Base-by-base conservation (phyloP, 2,797 vertebrate species). In the Oophaga sylvatica region DNA sequence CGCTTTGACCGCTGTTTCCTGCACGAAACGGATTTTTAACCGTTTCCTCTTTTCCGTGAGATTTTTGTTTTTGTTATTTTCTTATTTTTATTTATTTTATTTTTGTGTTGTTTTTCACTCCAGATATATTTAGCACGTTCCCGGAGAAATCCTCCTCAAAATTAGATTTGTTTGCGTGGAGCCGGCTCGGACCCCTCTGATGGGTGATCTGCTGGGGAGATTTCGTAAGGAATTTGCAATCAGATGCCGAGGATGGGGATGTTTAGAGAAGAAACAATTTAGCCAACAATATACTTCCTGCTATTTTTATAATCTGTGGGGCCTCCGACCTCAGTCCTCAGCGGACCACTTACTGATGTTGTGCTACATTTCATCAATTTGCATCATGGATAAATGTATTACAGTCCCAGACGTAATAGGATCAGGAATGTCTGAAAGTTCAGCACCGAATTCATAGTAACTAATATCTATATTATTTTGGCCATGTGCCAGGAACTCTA, bases 11-110 rank as follows among this genome's bases (percentile, higher is more conserved):
- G 65, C 56, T 35, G 26, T 83, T 89, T 89, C 88, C 88, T 89
- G 88, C 41, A 71, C 11, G 19, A n/a, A n/a, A n/a, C 59, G 35
- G 80, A 83, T 89, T 86, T 86, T 89, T 78, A 89, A 89, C 88
- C n/a, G 82, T 89, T 89, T 89, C 88, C 88, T 86, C 77, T 86
- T 86, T 89, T 73, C 88, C 88, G 84, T 89, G 88, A 89, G 88
- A 89, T 89, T 86, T 86, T 86, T 60, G 68, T 35, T 10, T 16
- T 83, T 84, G 81, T 75, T 83, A 79, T 87, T 67, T 75, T 56
- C 56, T 45, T 77, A 26, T 77, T 77, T 75, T 45, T 75, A 75
- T 75, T 48, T 22, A 12, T 75, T 53, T 53, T 26, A 26, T 53
- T 78, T 73, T 63, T 53, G 41, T 31, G 5, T 63, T 68, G 62